Evolutionary conservation across 2,888 invertebrate species (phyloP).

Genomic region (Norana najaformis): DNA sequence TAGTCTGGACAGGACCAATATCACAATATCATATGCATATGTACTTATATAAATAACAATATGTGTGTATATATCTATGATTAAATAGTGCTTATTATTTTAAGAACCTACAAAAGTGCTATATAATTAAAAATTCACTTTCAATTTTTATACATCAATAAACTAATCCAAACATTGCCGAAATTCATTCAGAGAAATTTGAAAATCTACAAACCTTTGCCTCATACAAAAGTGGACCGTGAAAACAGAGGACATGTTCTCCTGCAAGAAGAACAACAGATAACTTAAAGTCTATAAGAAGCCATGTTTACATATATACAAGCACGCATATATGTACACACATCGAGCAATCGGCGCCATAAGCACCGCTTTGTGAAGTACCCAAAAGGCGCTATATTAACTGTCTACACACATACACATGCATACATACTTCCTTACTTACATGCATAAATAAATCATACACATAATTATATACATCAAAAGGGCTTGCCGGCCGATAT

Average conservation of each 20-base stretch:
- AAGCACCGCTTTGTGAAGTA: too few species aligned
- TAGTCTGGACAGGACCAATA: too few species aligned
- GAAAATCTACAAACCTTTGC: conserved; percentile 64
- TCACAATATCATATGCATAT: too few species aligned
- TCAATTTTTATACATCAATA: not conserved
- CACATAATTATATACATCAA: too few species aligned
- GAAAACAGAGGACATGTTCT: conserved; percentile 82
- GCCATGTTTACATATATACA: not conserved
- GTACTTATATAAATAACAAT: too few species aligned
- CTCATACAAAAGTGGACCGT: conserved; percentile 93
- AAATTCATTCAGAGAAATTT: not conserved
- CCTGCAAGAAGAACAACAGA: conserved; percentile 50
- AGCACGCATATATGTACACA: too few species aligned
- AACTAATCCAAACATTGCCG: not conserved
- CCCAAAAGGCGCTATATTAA: too few species aligned
- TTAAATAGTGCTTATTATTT: not conserved
- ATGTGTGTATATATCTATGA: too few species aligned
- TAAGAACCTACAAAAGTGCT: not conserved
- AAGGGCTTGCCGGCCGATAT: conserved; percentile 2
- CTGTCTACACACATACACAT: too few species aligned
- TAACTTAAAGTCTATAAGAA: not conserved
- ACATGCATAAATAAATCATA: not conserved
- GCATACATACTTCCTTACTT: not conserved
- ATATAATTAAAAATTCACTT: not conserved
- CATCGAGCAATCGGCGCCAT: too few species aligned